These are phyloP conservation scores for Trichechus manatus DNA, from an alignment of 2,113 vertebrate species.

Conservation along the genomic window DNA sequence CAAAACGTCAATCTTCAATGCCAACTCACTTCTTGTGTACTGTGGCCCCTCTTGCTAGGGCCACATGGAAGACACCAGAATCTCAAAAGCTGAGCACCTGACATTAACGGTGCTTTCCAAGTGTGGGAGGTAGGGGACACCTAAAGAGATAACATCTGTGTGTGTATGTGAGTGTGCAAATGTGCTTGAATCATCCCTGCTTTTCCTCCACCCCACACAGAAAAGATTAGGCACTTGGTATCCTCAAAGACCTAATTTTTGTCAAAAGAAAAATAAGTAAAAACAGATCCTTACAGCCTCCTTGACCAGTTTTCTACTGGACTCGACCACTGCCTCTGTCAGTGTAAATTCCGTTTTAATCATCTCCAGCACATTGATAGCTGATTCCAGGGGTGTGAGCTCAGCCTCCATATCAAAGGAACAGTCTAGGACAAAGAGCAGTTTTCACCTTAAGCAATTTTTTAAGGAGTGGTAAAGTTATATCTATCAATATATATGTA, in stretches of 20 bases:
- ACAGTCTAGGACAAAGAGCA: conserved; percentile 86
- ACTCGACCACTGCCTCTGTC: conserved; percentile 84
- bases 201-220: background rate
- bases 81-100: conserved; percentile 3
- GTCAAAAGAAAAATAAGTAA: conserved; percentile 31
- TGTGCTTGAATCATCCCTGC: background rate
- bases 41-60: background rate
- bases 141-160: background rate
- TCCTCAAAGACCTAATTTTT: conserved; percentile 45
- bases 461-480: background rate
- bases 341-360: conserved; percentile 86
- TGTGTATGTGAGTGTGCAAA: background rate
- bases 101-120: background rate
- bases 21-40: background rate
- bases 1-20: conserved; percentile 32
- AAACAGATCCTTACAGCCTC: conserved; percentile 87
- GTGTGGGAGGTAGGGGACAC: background rate
- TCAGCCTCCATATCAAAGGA: conserved; percentile 88
- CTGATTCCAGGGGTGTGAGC: conserved; percentile 92
- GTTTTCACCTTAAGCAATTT: conserved; percentile 65
- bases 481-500: background rate
- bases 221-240: background rate
- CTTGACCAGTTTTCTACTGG: conserved; percentile 91
- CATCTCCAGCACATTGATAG: conserved; percentile 89
- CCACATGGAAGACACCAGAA: conserved; percentile 38